phyloP scores from a whole-genome alignment of 2,113 vertebrate genomes.

The Talpa occidentalis region DNA sequence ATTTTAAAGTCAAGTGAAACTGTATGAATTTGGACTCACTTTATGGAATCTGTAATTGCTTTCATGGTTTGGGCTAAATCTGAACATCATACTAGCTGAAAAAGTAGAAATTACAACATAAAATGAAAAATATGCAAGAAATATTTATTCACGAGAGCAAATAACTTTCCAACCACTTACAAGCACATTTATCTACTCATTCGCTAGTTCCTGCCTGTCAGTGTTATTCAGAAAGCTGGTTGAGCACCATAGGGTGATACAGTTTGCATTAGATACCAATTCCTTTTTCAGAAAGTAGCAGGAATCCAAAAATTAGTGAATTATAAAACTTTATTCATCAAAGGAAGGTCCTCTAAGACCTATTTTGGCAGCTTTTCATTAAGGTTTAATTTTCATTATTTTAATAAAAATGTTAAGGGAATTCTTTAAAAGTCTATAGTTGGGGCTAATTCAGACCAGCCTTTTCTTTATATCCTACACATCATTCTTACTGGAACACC shows the following conservation, averaged over 20 bases:
- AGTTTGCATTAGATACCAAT: background rate
- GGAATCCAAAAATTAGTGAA: constrained; percentile 38
- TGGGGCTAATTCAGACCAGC: background rate
- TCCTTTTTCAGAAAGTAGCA: background rate
- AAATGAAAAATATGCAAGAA: background rate
- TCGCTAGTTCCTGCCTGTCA: background rate
- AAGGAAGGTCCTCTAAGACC: constrained; percentile 1
- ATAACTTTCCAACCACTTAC: background rate
- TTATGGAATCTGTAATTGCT: background rate
- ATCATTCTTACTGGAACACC: background rate
- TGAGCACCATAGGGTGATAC: background rate
- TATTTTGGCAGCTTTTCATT: constrained; percentile 49
- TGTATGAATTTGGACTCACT: background rate
- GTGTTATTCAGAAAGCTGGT: background rate
- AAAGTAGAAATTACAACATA: background rate
- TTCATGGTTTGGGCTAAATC: background rate
- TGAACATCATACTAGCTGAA: background rate
- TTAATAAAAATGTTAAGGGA: background rate
- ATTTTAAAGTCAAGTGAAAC: background rate
- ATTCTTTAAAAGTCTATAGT: background rate
- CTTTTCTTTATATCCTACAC: background rate
- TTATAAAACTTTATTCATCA: constrained; percentile 53
- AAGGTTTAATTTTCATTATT: constrained; percentile 44
- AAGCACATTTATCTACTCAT: background rate
- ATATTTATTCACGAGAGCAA: background rate